Evolutionary conservation across 2,888 invertebrate species (phyloP).

Genomic region (Dasypolia templi): DNA sequence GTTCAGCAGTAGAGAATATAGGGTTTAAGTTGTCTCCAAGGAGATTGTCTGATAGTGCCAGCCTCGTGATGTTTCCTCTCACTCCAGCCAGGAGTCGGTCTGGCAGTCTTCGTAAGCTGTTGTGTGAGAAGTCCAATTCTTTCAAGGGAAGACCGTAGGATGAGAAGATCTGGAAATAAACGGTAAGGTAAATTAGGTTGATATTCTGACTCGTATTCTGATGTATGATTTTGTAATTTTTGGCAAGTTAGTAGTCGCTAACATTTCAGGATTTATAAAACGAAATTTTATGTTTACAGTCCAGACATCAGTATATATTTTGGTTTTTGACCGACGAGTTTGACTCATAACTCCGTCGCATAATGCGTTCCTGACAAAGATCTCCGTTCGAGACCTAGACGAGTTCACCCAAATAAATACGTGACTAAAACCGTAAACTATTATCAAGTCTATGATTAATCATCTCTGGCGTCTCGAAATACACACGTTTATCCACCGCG

Average conservation of each 20-base stretch:
- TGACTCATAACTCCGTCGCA: background rate
- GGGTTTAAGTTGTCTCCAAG: constrained; percentile 97
- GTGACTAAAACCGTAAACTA: background rate
- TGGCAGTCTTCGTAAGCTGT: constrained; percentile 94
- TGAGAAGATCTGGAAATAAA: constrained; percentile 91
- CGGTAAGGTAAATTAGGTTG: background rate
- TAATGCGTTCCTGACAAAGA: background rate
- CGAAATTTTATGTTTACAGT: background rate
- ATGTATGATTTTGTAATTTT: background rate
- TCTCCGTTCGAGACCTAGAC: background rate
- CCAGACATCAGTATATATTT: background rate
- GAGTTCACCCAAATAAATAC: background rate
- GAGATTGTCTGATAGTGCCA: constrained; percentile 95
- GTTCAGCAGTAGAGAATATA: constrained; percentile 96
- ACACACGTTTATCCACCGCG: background rate
- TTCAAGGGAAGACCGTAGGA: constrained; percentile 93
- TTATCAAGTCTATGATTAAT: constrained; percentile 7
- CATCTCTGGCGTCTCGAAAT: background rate
- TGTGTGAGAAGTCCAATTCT: constrained; percentile 95
- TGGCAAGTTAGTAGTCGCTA: background rate
- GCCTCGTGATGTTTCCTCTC: constrained; percentile 92
- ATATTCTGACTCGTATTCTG: background rate
- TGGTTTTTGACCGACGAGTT: background rate
- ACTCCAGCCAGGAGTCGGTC: constrained; percentile 93
- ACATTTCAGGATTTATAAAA: background rate